Evolutionary conservation across 2,888 invertebrate species (phyloP).

Genomic region (Chironomus riparius): DNA sequence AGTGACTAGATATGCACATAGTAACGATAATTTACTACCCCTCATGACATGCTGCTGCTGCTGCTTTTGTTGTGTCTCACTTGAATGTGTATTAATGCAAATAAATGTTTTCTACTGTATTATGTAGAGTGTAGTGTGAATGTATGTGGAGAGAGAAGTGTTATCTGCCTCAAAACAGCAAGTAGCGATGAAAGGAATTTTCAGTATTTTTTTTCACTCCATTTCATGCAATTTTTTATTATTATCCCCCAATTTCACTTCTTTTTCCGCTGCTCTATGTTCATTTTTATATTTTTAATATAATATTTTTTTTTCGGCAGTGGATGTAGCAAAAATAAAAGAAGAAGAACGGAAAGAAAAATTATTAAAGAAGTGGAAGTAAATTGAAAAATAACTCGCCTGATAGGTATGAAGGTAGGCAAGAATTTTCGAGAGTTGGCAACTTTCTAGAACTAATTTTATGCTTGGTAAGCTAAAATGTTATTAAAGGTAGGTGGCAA

Average conservation of each 20-base stretch:
- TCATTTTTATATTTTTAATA: too few species aligned
- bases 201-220: constrained; percentile 24
- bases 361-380: not conserved
- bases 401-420: too few species aligned
- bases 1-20: too few species aligned
- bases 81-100: constrained; percentile 22
- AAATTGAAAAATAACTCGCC: constrained; percentile 22
- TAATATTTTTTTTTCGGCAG: too few species aligned
- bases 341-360: too few species aligned
- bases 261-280: too few species aligned
- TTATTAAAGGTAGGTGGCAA: too few species aligned
- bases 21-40: too few species aligned
- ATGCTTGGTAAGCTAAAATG: too few species aligned
- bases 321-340: too few species aligned
- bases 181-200: constrained; percentile 1
- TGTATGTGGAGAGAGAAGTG: constrained; percentile 6
- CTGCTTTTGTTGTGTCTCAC: constrained; percentile 1
- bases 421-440: too few species aligned
- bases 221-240: constrained; percentile 25
- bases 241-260: not conserved
- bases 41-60: not conserved
- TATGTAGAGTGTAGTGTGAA: not conserved
- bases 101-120: constrained; percentile 6
- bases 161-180: constrained; percentile 17
- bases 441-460: too few species aligned